These are phyloP conservation scores for Thripadectes ignobilis DNA, from an alignment of 2,797 vertebrate genomes.

Conservation along the genomic window DNA sequence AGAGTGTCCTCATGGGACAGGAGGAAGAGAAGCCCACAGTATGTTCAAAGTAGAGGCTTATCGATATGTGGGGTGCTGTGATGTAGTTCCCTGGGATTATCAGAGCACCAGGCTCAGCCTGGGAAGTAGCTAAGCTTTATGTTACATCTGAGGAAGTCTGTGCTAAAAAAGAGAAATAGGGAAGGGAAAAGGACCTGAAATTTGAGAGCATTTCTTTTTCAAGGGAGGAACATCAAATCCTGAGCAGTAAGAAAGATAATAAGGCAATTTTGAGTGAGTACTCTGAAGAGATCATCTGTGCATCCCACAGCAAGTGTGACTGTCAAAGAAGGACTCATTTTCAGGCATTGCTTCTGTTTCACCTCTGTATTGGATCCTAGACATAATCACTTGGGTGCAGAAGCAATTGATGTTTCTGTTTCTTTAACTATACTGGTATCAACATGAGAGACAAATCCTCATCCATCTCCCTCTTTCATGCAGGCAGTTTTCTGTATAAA, in stretches of 20 bases:
- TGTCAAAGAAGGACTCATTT: neutral
- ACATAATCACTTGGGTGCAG: neutral
- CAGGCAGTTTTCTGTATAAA: neutral
- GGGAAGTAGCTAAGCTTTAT: neutral
- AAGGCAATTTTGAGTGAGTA: neutral
- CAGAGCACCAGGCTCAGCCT: neutral
- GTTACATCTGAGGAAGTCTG: neutral
- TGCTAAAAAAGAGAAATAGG: neutral
- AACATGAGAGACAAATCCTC: neutral
- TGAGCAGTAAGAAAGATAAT: neutral
- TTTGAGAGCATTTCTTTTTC: neutral
- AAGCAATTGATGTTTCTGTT: neutral
- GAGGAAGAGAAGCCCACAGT: neutral
- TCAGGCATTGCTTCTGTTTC: neutral
- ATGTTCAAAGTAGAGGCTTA: neutral
- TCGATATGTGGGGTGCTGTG: neutral
- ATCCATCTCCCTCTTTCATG: neutral
- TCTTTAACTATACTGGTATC: neutral
- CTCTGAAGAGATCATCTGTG: neutral
- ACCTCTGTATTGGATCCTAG: neutral
- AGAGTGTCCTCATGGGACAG: neutral
- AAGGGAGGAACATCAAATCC: neutral
- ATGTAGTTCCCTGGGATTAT: neutral
- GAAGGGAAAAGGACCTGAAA: neutral
- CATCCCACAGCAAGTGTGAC: neutral